phyloP scores from a whole-genome alignment of 1,140 invertebrate species.

The Apis laboriosa region DNA sequence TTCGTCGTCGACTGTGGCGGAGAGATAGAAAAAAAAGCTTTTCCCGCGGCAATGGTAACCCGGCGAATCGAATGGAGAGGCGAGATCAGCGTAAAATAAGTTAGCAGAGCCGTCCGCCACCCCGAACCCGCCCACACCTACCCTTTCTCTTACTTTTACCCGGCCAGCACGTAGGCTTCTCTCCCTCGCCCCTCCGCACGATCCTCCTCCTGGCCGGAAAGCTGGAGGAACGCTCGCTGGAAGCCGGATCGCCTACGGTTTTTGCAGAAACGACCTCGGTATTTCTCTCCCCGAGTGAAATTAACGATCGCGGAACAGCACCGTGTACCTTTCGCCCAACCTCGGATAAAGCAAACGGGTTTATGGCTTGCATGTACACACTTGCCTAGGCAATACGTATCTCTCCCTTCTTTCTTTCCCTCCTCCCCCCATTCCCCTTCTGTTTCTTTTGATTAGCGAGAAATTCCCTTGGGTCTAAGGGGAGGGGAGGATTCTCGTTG shows the following conservation, averaged over 20 bases:
- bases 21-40: constrained; percentile 42
- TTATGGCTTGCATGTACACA: constrained; percentile 67
- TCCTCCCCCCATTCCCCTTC: not conserved
- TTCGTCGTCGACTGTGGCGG: constrained; percentile 28
- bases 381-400: constrained; percentile 56
- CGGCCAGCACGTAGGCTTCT: constrained; percentile 8
- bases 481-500: too few relatives aligned
- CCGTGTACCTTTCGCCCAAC: constrained; percentile 62
- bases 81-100: constrained; percentile 68
- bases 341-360: constrained; percentile 68
- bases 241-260: constrained; percentile 67
- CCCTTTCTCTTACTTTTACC: constrained; percentile 46
- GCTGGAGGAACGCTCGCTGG: constrained; percentile 57
- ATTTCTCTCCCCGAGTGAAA: constrained; percentile 72
- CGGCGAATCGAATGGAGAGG: constrained; percentile 64
- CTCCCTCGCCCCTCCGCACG: not conserved
- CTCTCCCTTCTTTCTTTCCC: constrained; percentile 36
- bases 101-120: constrained; percentile 56
- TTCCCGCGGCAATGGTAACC: constrained; percentile 50
- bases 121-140: constrained; percentile 25
- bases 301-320: constrained; percentile 70
- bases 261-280: constrained; percentile 72
- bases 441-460: constrained; percentile 20
- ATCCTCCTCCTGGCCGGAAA: constrained; percentile 45
- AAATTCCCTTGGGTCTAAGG: too few relatives aligned